Evolutionary conservation across 2,113 vertebrate species (phyloP).

Genomic region (Lamprologus lemairii): DNA sequence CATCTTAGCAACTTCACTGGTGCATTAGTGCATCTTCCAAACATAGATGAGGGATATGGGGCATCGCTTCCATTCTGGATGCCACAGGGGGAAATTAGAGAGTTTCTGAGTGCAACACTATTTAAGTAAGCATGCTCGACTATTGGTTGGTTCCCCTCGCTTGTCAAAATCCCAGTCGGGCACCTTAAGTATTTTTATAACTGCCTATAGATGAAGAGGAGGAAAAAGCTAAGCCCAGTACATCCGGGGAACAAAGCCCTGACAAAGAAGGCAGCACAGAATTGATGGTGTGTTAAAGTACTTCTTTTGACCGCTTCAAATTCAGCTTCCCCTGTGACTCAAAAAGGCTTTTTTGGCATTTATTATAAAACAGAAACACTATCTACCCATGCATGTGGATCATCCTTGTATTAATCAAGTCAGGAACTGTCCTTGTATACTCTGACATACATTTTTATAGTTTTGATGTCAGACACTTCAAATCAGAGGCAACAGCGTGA

Average conservation of each 20-base stretch:
- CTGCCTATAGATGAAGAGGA: background rate
- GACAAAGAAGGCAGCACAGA: background rate
- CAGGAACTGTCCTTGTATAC: background rate
- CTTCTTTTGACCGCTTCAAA: background rate
- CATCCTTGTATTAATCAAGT: background rate
- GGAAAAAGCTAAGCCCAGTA: background rate
- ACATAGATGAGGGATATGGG: conserved; percentile 23
- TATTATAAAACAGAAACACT: background rate
- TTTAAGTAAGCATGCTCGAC: conserved; percentile 3
- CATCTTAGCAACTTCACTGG: conserved; percentile 29
- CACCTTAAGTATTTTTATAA: background rate
- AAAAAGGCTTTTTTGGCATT: background rate
- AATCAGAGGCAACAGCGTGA: background rate
- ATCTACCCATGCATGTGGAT: background rate
- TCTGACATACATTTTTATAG: background rate
- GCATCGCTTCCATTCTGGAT: conserved; percentile 27
- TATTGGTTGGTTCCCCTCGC: background rate
- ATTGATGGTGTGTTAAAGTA: background rate
- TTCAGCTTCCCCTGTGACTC: background rate
- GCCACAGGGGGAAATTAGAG: conserved; percentile 32
- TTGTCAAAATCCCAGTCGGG: background rate
- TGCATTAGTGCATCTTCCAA: conserved; percentile 41
- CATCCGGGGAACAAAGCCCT: background rate
- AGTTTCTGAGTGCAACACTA: conserved; percentile 15
- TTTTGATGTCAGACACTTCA: background rate